Conservation (phyloP, 2,888 invertebrate genomes). For the Ommatoiulus sabulosus region DNA sequence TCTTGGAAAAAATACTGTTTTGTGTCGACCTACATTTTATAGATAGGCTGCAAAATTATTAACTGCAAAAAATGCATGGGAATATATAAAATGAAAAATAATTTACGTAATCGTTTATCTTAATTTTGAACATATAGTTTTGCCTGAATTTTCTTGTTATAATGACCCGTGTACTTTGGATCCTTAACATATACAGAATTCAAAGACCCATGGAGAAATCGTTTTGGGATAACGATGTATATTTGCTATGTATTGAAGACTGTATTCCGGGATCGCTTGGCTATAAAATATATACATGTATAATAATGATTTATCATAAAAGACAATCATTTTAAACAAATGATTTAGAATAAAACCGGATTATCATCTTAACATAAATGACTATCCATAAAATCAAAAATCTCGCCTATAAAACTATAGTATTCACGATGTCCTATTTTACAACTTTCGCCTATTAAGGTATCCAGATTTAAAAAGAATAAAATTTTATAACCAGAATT, state of each 20-base stretch:
- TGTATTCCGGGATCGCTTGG: no score
- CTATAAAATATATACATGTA: neutral
- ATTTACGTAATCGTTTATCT: neutral
- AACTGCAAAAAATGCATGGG: neutral
- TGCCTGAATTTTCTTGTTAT: no score
- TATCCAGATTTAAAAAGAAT: constrained; percentile 18
- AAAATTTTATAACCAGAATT: constrained; percentile 3
- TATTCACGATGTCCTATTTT: neutral
- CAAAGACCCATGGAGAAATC: no score
- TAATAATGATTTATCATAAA: no score
- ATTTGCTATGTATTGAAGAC: no score
- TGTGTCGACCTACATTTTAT: constrained; percentile 2
- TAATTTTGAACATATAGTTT: neutral
- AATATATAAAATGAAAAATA: neutral
- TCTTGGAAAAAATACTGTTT: neutral
- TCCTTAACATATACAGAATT: no score
- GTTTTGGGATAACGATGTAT: no score
- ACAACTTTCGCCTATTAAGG: neutral
- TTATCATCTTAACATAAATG: neutral
- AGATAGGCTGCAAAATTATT: neutral
- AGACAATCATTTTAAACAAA: neutral
- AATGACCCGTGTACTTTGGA: no score
- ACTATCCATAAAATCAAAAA: neutral
- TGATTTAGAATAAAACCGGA: neutral
- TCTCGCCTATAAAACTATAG: neutral